Conservation (phyloP, 2,113 vertebrate genomes). For the Xenopus borealis region DNA sequence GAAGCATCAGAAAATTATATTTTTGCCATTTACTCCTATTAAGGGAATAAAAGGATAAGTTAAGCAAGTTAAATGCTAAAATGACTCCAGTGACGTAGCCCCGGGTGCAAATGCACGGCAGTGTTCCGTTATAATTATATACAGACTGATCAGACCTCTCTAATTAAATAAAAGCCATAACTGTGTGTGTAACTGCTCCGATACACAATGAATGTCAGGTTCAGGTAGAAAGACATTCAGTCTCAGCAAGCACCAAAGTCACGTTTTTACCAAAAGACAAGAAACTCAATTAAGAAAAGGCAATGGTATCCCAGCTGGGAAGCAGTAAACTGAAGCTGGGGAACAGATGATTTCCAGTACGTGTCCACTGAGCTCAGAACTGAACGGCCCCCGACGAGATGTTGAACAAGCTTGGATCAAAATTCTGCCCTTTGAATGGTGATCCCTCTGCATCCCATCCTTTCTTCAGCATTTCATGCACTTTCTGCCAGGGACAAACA, state of each 20-base stretch:
- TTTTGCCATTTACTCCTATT: too few species aligned
- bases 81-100: too few species aligned
- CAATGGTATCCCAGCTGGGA: background rate
- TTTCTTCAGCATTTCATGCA: slow-evolving; percentile 97
- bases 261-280: background rate
- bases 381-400: slow-evolving; percentile 90
- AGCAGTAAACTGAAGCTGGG: slow-evolving; percentile 10
- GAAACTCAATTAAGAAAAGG: background rate
- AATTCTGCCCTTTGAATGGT: slow-evolving; percentile 89
- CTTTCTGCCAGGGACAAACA: slow-evolving; percentile 73
- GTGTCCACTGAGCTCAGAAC: slow-evolving; percentile 70
- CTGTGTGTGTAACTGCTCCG: too few species aligned
- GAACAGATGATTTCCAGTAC: background rate
- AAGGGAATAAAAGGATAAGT: too few species aligned
- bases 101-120: too few species aligned
- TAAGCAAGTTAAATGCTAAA: too few species aligned
- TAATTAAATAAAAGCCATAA: too few species aligned
- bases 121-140: too few species aligned
- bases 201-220: background rate
- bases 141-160: too few species aligned
- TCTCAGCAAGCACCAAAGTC: background rate
- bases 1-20: too few species aligned
- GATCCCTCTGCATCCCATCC: slow-evolving; percentile 97
- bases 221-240: background rate
- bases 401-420: slow-evolving; percentile 95